phyloP scores from a whole-genome alignment of 2,797 vertebrate genomes.

The Clangula hyemalis region DNA sequence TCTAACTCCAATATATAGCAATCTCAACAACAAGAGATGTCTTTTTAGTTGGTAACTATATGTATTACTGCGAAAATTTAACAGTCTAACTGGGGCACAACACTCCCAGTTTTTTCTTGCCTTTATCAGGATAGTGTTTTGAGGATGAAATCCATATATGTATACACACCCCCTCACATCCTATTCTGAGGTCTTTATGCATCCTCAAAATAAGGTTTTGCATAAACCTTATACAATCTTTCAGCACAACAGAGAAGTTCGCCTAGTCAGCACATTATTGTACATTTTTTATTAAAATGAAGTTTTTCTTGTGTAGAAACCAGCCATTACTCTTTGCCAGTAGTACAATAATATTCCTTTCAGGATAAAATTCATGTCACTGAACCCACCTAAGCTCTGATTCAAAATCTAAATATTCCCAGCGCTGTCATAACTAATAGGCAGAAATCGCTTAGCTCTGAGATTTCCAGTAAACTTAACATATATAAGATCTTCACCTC shows the following conservation, averaged over 20 bases:
- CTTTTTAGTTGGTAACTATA: background rate
- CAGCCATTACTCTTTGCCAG: background rate
- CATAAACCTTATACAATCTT: background rate
- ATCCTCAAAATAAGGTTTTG: background rate
- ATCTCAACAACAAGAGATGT: background rate
- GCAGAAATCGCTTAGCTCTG: background rate
- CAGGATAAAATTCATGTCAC: background rate
- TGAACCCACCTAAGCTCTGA: background rate
- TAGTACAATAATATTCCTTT: background rate
- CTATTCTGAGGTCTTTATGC: conserved; percentile 4
- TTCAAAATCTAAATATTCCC: conserved; percentile 15
- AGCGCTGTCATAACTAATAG: background rate
- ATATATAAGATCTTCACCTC: background rate
- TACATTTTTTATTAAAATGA: background rate
- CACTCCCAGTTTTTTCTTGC: background rate
- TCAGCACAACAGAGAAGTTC: background rate
- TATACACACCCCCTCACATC: background rate
- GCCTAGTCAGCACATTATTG: background rate
- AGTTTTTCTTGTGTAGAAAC: background rate
- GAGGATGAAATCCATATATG: background rate
- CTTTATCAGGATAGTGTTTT: background rate
- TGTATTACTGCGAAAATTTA: background rate
- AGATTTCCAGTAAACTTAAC: background rate
- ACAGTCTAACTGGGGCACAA: background rate
- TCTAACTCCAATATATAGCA: background rate